Evolutionary conservation across 1,140 invertebrate genomes (phyloP).

Genomic region (Uloborus diversus): DNA sequence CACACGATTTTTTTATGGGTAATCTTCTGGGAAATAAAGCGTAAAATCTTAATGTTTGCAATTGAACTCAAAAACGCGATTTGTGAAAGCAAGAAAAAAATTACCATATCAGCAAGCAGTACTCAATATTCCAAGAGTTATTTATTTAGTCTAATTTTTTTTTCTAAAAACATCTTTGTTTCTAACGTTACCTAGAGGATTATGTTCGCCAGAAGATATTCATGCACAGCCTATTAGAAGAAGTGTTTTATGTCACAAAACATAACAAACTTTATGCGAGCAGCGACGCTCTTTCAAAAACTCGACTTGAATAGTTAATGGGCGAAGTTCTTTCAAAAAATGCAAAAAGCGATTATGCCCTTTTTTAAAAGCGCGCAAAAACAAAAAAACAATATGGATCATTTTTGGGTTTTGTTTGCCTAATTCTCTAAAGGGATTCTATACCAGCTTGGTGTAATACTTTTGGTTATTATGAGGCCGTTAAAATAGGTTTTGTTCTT

Average conservation of each 20-base stretch:
- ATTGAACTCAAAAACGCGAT: conserved; percentile 41
- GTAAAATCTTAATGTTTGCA: conserved; percentile 1
- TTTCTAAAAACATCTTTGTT: conserved; percentile 15
- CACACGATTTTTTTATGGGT: not conserved
- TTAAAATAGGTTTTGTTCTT: conserved; percentile 43
- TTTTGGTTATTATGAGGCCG: conserved; percentile 25
- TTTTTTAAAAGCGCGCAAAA: conserved; percentile 17
- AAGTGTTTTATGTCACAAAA: conserved; percentile 20
- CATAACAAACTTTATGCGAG: conserved; percentile 52
- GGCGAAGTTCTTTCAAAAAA: conserved; percentile 31
- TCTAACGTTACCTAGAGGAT: conserved; percentile 40
- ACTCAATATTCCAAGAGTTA: conserved; percentile 16
- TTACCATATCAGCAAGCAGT: conserved; percentile 16
- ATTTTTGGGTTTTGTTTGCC: conserved; percentile 39
- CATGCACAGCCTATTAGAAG: conserved; percentile 34
- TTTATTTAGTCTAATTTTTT: conserved; percentile 47
- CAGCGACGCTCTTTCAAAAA: conserved; percentile 34
- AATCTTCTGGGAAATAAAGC: conserved; percentile 34
- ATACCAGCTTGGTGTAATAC: conserved; percentile 6
- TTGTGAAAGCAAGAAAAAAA: conserved; percentile 9
- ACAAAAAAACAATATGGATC: conserved; percentile 46
- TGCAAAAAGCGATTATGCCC: conserved; percentile 45
- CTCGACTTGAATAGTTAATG: conserved; percentile 47
- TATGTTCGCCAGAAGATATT: conserved; percentile 30
- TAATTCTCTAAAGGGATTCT: conserved; percentile 54